Evolutionary conservation across 2,888 invertebrate genomes (phyloP).

Genomic region (Campoletis raptor): DNA sequence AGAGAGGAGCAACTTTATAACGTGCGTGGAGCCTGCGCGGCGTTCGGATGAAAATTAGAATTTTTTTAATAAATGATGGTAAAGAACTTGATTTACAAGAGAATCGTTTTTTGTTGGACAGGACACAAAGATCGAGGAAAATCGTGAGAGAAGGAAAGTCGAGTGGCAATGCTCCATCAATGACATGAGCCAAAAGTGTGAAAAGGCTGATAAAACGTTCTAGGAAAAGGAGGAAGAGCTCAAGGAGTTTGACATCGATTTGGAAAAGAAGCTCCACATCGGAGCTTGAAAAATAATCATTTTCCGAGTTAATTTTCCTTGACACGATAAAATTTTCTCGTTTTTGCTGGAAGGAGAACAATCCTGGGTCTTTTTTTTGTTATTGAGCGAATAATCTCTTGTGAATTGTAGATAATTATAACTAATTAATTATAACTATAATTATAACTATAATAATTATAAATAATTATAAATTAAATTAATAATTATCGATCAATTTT

Average conservation of each 20-base stretch:
- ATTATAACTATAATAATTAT: no score
- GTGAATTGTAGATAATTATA: no score
- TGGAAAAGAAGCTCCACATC: slow-evolving; percentile 90
- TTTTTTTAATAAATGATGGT: no score
- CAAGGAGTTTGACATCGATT: slow-evolving; percentile 90
- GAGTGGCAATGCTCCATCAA: slow-evolving; percentile 92
- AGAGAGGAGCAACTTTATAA: slow-evolving; percentile 87
- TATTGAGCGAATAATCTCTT: no score
- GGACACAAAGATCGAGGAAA: slow-evolving; percentile 85
- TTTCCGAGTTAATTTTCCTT: slow-evolving; percentile 39
- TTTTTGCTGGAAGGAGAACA: not conserved
- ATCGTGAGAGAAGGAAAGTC: slow-evolving; percentile 86
- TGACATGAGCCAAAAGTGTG: slow-evolving; percentile 91
- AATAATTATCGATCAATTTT: not conserved
- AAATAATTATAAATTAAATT: no score
- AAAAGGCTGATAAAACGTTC: slow-evolving; percentile 91
- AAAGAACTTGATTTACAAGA: no score
- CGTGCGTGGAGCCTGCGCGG: no score
- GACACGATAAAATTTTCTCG: slow-evolving; percentile 13
- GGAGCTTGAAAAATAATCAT: slow-evolving; percentile 78
- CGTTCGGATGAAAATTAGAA: not conserved
- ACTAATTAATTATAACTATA: no score
- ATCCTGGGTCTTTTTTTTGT: no score
- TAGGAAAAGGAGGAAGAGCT: slow-evolving; percentile 92
- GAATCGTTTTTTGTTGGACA: slow-evolving; percentile 74